Percentiles rank a stretch among this genome's conserved stretches.
These are phyloP conservation scores for Cygnus olor DNA, from an alignment of 2,797 vertebrate genomes.

Conservation along the genomic window DNA sequence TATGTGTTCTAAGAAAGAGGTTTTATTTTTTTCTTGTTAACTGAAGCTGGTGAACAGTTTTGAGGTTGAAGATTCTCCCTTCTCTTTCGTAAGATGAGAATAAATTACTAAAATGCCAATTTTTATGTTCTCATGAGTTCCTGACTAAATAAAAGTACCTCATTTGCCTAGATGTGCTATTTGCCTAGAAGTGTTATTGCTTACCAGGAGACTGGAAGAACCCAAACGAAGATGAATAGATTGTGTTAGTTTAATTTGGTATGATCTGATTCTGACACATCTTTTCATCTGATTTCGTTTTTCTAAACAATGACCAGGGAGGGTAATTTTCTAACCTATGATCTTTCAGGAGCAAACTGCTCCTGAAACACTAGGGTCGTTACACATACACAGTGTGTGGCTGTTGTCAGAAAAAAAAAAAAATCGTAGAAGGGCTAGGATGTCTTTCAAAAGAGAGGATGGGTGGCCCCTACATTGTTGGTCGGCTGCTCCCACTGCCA, in stretches of 20 bases:
- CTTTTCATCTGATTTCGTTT: constrained; percentile 35
- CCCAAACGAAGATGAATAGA: constrained; percentile 31
- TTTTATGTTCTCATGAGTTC: constrained; percentile 16
- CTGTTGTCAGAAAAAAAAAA: neutral
- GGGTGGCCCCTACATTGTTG: neutral
- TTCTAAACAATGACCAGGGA: neutral
- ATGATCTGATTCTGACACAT: constrained; percentile 10
- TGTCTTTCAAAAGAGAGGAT: neutral
- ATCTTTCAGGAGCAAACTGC: neutral
- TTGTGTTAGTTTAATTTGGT: constrained; percentile 12
- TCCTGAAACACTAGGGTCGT: neutral
- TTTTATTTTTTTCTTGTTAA: neutral
- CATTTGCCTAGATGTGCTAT: constrained; percentile 21
- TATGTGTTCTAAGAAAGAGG: neutral
- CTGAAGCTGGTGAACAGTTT: neutral
- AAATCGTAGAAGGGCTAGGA: fast-evolving
- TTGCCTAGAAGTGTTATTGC: neutral
- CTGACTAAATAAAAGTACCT: constrained; percentile 2
- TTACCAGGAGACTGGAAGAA: constrained; percentile 17
- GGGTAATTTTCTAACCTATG: constrained; percentile 9
- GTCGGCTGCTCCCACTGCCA: neutral
- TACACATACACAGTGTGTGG: neutral
- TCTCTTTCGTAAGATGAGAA: constrained; percentile 22
- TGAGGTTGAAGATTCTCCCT: neutral
- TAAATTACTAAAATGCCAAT: constrained; percentile 7